Base-by-base conservation (phyloP, 2,113 vertebrate genomes). In the Cyrtonyx montezumae region DNA sequence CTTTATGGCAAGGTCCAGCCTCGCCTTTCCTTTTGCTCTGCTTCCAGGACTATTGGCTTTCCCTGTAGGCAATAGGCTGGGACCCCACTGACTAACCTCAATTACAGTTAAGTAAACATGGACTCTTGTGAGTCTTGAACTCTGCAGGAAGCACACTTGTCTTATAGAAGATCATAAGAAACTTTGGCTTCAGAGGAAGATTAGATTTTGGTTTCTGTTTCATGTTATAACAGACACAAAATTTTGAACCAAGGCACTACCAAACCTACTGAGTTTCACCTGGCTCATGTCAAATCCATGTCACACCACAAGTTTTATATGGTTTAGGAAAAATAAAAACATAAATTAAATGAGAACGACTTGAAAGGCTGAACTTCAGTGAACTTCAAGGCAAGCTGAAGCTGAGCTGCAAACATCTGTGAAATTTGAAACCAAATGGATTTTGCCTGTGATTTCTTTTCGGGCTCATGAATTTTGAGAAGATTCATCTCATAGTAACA, bases 321-420 rank as follows among this genome's bases (percentile, higher is more conserved):
- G 70, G 88, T 87, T 90, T 93, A 82, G 49, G 87, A 68, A 79
- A 88, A 91, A 48, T 32, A 56, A 63, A 1, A 1, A 16, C 23
- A 82, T 93, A 92, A 93, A 96, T 94, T 0, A 2, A 69, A 76
- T 84, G 81, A 73, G 71, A 79, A 79, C 83, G 59, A 93, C 84
- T 77, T 92, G 81, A 94, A 96, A 95, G 81, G 34, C 55, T 95
- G 89, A 96, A 94, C 84, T 93, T 88, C 3, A 32, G 84, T 94
- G 91, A 96, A 94, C 91, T 93, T 83, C 17, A 70, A 81, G 96
- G 89, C 91, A 94, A 92, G 74, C 70, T 82, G 42, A 34, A 87
- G 42, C 81, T 91, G 55, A 91, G 55, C 59, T 93, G 75, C 71
- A 79, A 95, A 43, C 22, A 89, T 77, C 59, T 87, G 16, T 92